Conservation (phyloP, 2,113 vertebrate species). For the Tricholaema leucomelas region DNA sequence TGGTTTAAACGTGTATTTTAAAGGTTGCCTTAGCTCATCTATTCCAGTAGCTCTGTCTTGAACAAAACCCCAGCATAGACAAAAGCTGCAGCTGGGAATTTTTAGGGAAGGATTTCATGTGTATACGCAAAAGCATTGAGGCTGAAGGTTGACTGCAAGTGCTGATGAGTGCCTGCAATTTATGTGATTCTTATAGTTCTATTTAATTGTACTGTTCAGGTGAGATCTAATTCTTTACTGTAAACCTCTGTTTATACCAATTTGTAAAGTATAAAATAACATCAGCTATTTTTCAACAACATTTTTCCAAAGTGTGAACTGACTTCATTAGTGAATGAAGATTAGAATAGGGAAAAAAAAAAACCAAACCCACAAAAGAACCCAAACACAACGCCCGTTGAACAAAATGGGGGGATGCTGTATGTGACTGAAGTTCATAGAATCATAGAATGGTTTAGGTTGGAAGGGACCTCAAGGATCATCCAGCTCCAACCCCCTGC, state of each 20-base stretch:
- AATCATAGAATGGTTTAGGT: too few species aligned
- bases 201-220: neutral
- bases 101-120: neutral
- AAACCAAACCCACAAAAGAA: too few species aligned
- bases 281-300: slow-evolving; percentile 1
- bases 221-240: neutral
- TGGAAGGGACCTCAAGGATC: too few species aligned
- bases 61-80: slow-evolving; percentile 9
- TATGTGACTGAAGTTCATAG: slow-evolving; percentile 35
- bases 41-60: neutral
- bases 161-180: neutral
- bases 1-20: slow-evolving; percentile 41
- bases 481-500: too few species aligned
- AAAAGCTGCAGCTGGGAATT: slow-evolving; percentile 2
- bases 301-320: slow-evolving; percentile 1
- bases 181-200: neutral
- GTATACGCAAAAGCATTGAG: neutral
- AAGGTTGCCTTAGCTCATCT: slow-evolving; percentile 41
- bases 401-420: neutral
- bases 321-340: neutral
- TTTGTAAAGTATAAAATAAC: slow-evolving; percentile 36
- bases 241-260: neutral
- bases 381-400: neutral
- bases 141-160: neutral
- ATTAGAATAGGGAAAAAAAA: neutral